Evolutionary conservation across 1,140 invertebrate genomes (phyloP).

Genomic region (Lasioglossum baleicum): DNA sequence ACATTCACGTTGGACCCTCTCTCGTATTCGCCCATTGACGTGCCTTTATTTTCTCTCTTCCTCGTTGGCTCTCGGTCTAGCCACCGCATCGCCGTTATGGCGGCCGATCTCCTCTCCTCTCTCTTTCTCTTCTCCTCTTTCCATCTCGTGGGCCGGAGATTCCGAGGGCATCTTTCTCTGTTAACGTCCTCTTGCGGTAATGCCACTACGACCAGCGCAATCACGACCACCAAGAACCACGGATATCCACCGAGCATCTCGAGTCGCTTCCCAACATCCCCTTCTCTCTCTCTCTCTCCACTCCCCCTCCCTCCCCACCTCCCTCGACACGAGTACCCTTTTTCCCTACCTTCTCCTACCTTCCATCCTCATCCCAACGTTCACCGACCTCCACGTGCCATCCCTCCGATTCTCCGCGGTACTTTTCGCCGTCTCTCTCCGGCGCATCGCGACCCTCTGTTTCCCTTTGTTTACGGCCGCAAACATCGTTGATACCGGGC

Average conservation of each 20-base stretch:
- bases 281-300: neutral
- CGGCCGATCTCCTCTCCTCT: constrained; percentile 9
- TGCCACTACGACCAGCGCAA: constrained; percentile 34
- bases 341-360: constrained; percentile 16
- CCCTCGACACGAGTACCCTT: constrained; percentile 36
- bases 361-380: constrained; percentile 27
- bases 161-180: constrained; percentile 17
- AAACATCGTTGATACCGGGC: constrained; percentile 36
- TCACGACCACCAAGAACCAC: constrained; percentile 43
- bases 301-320: neutral
- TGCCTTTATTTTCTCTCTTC: constrained; percentile 47
- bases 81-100: constrained; percentile 26
- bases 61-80: constrained; percentile 40
- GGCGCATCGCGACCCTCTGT: constrained; percentile 3
- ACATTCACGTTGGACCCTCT: constrained; percentile 55
- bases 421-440: constrained; percentile 33
- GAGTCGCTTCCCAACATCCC: constrained; percentile 20
- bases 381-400: constrained; percentile 48
- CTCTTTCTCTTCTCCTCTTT: neutral
- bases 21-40: constrained; percentile 68
- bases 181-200: constrained; percentile 39
- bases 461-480: constrained; percentile 61
- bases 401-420: constrained; percentile 28
- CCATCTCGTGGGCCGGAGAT: neutral
- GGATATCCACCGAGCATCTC: constrained; percentile 39